Base-by-base conservation (phyloP, 2,888 invertebrate species). In the Capitulum mitella region DNA sequence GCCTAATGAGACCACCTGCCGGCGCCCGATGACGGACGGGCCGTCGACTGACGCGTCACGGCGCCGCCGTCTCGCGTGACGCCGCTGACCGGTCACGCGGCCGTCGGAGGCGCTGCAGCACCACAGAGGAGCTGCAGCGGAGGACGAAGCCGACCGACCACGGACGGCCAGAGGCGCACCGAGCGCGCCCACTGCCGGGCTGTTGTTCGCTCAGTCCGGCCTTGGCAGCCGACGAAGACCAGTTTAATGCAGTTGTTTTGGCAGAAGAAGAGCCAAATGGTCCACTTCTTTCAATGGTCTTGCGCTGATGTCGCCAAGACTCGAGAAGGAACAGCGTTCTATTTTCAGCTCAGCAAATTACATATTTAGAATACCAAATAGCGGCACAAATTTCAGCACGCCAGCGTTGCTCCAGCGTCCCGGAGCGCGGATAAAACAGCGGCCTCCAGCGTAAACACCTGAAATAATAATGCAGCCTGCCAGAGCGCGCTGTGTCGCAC, bases 331-430 rank as follows among this genome's bases (percentile, higher is more conserved):
- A 70, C 34, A 37, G 37, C 14, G 26, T 19, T 70, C 37, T 70
- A 70, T 34, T 70, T 32, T 37, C 34, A 37, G 22, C 70, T 8
- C 70, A 8, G 22, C 37, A 37, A 70, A 70, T 70, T 70, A 70
- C 70, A 70, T 70, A 37, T 70, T 70, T 70, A 70, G 70, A 70
- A 37, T 70, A 37, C 37, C 37, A 70, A 37, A 37, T 37, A 32
- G 70, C 22, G 70, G 22, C 22, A 22, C 37, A 19, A 70, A 26
- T 70, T 5, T 34, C 22, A 10, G 16, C 34, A 37, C 1, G 37
- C 10, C 34, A 16, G 70, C 22, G 19, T 6, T 32, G 58, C 14
- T 26, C 10, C 10, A 32, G 16, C 14, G 10, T 12, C 32, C 32
- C 61, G 12, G 32, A 32, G 16, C n/a, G 32, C 61, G 61, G n/a